Conservation (phyloP, 1,140 invertebrate species). For the Lucilia sericata region DNA sequence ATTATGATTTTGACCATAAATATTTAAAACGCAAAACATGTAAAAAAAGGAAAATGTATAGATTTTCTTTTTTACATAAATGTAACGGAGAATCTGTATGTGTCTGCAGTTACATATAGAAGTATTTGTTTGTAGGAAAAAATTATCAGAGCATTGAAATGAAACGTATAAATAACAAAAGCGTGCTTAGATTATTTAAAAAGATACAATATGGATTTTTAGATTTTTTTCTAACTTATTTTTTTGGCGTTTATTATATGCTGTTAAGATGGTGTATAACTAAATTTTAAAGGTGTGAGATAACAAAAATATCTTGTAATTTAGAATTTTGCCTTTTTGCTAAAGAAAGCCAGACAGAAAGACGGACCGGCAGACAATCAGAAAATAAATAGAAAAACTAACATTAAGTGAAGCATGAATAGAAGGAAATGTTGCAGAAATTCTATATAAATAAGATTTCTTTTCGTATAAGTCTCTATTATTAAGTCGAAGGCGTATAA, state of each 20-base stretch:
- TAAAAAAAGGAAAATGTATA: neutral
- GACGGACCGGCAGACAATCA: too few species aligned
- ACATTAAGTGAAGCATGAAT: neutral
- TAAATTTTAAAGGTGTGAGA: too few species aligned
- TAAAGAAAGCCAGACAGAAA: too few species aligned
- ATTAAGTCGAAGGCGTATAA: neutral
- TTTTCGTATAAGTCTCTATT: neutral
- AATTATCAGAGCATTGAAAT: slow-evolving; percentile 28
- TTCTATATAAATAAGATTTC: neutral
- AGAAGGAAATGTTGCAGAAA: neutral
- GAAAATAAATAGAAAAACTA: neutral
- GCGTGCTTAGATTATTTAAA: slow-evolving; percentile 2
- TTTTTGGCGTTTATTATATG: neutral
- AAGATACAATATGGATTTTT: neutral
- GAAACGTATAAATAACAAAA: slow-evolving; percentile 23
- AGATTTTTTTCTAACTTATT: neutral
- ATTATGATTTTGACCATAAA: slow-evolving; percentile 3
- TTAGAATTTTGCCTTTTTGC: too few species aligned
- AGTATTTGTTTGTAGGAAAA: neutral
- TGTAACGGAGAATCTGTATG: too few species aligned
- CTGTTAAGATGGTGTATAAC: too few species aligned
- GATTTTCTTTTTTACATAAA: neutral
- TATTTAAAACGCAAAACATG: neutral
- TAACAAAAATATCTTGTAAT: too few species aligned
- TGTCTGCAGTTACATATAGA: too few species aligned